These are phyloP conservation scores for Rhinogobius similis DNA, from an alignment of 2,113 vertebrate genomes.

Conservation along the genomic window DNA sequence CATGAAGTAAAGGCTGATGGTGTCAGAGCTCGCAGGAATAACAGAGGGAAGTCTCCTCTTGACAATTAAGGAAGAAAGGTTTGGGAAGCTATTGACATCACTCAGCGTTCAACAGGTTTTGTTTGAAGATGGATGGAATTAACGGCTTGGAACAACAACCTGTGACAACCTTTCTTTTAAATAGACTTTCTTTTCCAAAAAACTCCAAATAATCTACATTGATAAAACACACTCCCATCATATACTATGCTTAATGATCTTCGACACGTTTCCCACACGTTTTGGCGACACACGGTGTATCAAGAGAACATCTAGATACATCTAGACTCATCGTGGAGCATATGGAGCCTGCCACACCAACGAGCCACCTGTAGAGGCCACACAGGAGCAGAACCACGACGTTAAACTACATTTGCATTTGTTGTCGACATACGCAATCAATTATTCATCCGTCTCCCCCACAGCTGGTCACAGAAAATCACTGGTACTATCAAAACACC, in stretches of 20 bases:
- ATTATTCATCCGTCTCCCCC: conserved; percentile 40
- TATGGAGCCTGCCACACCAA: background rate
- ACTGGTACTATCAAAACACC: conserved; percentile 54
- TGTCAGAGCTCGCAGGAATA: background rate
- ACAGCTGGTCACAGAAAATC: conserved; percentile 36
- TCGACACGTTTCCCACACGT: background rate
- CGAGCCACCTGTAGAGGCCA: conserved; percentile 1
- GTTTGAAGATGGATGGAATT: background rate
- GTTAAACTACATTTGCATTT: conserved; percentile 46
- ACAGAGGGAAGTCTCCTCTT: background rate
- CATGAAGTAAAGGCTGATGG: background rate
- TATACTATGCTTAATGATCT: background rate
- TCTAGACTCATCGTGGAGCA: background rate
- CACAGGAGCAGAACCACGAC: conserved; percentile 13
- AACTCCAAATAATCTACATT: background rate
- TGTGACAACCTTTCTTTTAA: no score
- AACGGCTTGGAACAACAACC: background rate
- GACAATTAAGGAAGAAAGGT: background rate
- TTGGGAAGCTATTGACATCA: background rate
- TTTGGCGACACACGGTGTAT: background rate
- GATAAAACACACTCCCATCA: background rate
- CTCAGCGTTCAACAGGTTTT: background rate
- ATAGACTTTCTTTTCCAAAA: no score
- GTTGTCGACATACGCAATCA: conserved; percentile 16
- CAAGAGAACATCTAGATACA: background rate